A percentile compares a stretch with the other conserved stretches of the same genome.
These are phyloP conservation scores for Amphiprion percula DNA, from an alignment of 2,113 vertebrate genomes.

Conservation along the genomic window DNA sequence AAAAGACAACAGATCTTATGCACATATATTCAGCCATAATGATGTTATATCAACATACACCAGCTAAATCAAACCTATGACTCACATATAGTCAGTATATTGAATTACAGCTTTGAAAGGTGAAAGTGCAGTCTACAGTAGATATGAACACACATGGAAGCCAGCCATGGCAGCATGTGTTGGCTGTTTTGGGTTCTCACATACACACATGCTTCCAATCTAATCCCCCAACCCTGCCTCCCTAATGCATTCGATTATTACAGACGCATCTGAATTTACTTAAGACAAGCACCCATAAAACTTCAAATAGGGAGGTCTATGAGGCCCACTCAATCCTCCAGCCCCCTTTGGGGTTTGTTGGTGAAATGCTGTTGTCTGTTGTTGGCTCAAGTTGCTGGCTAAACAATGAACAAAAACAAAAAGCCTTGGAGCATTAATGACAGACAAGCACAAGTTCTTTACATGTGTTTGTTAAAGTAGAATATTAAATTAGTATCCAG, in stretches of 20 bases:
- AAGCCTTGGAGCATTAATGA: not conserved
- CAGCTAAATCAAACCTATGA: conserved; percentile 34
- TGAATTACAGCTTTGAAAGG: conserved; percentile 30
- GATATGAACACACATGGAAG: conserved; percentile 62
- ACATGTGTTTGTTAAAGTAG: not conserved
- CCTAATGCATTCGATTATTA: conserved; percentile 75
- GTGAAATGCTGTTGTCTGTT: conserved; percentile 60
- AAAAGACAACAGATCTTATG: conserved; percentile 1
- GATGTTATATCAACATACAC: conserved; percentile 20
- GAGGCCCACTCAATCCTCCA: conserved; percentile 50
- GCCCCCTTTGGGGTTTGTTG: conserved; percentile 33
- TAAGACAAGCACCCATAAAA: conserved; percentile 83
- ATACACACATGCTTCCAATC: conserved; percentile 78
- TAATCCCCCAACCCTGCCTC: conserved; percentile 43
- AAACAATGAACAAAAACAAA: conserved; percentile 54
- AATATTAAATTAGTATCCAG: conserved; percentile 3
- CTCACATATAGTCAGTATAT: conserved; percentile 7
- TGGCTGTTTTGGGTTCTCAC: conserved; percentile 67
- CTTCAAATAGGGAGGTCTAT: conserved; percentile 80
- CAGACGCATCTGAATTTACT: conserved; percentile 83
- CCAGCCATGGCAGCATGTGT: conserved; percentile 54
- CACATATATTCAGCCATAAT: conserved; percentile 2
- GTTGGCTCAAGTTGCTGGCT: conserved; percentile 42
- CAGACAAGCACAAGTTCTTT: conserved; percentile 9
- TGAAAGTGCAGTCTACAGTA: conserved; percentile 41